Evolutionary conservation across 1,140 invertebrate species (phyloP), one percentile per base, ranked within the genome.

Genomic region (Leguminivora glycinivorella): DNA sequence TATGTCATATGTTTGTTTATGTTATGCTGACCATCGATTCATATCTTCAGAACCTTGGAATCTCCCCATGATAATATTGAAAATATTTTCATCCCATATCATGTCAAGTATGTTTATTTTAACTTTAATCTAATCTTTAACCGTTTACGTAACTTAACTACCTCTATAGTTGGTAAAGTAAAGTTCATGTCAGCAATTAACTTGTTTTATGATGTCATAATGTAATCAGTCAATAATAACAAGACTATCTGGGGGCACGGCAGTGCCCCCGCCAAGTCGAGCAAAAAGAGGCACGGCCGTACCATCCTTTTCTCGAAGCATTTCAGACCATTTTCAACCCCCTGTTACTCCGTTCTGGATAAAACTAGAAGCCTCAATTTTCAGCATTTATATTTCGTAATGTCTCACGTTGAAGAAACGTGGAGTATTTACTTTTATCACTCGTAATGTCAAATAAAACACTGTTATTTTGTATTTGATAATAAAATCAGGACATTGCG

Each of bases 131-230:
- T 63, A 63, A 63, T 63, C 58, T 0, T 31, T 63, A 31, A 63
- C 6, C 26, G 58, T 63, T 60, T 63, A 63, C 58, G 58, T 34
- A 63, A 63, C 22, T 17, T 31, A 29, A 60, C 14, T n/a, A n/a
- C n/a, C n/a, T n/a, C n/a, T n/a, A 63, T 9, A 31, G 58, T 63
- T 29, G 7, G 19, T 29, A 17, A 63, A 17, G 19, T 29, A 17
- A 63, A 63, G 58, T 52, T 52, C 47, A 63, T 63, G 58, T 63
- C 17, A 63, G 43, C 43, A 17, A 47, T 47, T 17, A 47, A 47
- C n/a, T 52, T 22, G 17, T 52, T 22, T 22, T 1, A 29, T 63
- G 58, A 63, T 63, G 58, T 63, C 58, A 63, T 63, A 17, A 22
- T 22, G 19, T 47, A 47, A 47, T 52, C 47, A 52, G 47, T 1